Percentiles rank a stretch among this genome's conserved stretches.
Conservation (phyloP, 1,140 invertebrate species). For the Calephelis nemesis region DNA sequence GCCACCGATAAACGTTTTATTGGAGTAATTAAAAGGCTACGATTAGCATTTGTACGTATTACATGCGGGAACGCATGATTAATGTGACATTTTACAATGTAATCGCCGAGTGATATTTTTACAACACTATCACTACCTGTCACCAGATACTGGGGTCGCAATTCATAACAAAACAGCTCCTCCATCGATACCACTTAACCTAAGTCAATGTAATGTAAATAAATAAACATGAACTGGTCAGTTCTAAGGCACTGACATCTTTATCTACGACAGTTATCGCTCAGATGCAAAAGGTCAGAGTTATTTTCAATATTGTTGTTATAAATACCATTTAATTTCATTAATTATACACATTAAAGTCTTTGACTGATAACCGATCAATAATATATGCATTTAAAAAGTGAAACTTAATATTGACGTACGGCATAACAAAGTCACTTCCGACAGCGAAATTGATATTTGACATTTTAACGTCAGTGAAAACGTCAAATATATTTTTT, state of each 20-base stretch:
- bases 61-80: slow-evolving; percentile 57
- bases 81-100: slow-evolving; percentile 57
- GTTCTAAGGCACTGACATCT: slow-evolving; percentile 64
- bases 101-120: slow-evolving; percentile 55
- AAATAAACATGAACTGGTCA: slow-evolving; percentile 60
- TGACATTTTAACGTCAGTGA: slow-evolving; percentile 52
- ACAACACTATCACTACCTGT: slow-evolving; percentile 46
- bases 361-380: slow-evolving; percentile 68
- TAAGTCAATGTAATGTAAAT: slow-evolving; percentile 48
- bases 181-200: slow-evolving; percentile 41
- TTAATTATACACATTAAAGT: slow-evolving; percentile 67
- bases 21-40: slow-evolving; percentile 68
- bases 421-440: slow-evolving; percentile 52
- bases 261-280: slow-evolving; percentile 54
- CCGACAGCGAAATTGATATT: slow-evolving; percentile 46
- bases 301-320: slow-evolving; percentile 51
- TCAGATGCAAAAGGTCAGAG: slow-evolving; percentile 45
- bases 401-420: slow-evolving; percentile 50
- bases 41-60: slow-evolving; percentile 62
- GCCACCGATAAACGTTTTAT: slow-evolving; percentile 74
- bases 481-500: slow-evolving; percentile 56
- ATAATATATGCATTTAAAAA: slow-evolving; percentile 49
- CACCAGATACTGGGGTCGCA: slow-evolving; percentile 42
- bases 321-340: slow-evolving; percentile 75
- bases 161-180: slow-evolving; percentile 39